Base-by-base conservation (phyloP, 2,797 vertebrate species). In the Premnoplex brunnescens region DNA sequence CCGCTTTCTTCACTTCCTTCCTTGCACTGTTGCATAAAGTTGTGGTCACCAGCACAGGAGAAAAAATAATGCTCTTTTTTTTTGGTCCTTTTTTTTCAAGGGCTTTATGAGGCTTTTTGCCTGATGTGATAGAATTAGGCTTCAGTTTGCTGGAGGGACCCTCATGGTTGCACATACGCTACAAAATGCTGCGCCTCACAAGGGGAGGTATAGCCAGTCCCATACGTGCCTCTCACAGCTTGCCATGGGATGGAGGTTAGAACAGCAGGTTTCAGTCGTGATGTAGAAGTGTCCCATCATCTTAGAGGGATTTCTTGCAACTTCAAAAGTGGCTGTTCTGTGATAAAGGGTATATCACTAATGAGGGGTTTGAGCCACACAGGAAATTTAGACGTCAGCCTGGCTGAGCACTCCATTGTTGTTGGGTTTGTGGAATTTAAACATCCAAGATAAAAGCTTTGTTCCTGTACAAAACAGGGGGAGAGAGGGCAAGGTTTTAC, bases 1-100 rank as follows among this genome's bases (percentile, higher is more conserved):
- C 27, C n/a, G 10, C 75, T 96, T 96, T 89, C 91, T 90, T 94
- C 85, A 97, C 81, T 97, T 96, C 96, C 96, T 96, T 96, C 93
- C 95, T 96, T 69, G 22, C 11, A 3, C 58, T 66, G 72, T 95
- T 96, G 66, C 4, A 0, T 66, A 90, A 94, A 52, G 24, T 62
- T 94, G 85, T 69, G 88, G 93, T 85, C 71, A 75, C 62, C 55
- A 66, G 22, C 44, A 69, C 7, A 60, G 63, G 20, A 82, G 48
- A 46, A 63, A 93, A 82, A 78, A 54, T 7, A 60, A 60, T 9
- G 7, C 49, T 16, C 14, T 2, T 6, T 10, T n/a, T 34, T 69
- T 60, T 43, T 24, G 6, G 5, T 27, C 21, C 49, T 74, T 74
- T n/a, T 81, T 46, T 71, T 91, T 36, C 62, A 62, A 85, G 58